phyloP scores from a whole-genome alignment of 2,113 vertebrate genomes.

The Dipodomys spectabilis region DNA sequence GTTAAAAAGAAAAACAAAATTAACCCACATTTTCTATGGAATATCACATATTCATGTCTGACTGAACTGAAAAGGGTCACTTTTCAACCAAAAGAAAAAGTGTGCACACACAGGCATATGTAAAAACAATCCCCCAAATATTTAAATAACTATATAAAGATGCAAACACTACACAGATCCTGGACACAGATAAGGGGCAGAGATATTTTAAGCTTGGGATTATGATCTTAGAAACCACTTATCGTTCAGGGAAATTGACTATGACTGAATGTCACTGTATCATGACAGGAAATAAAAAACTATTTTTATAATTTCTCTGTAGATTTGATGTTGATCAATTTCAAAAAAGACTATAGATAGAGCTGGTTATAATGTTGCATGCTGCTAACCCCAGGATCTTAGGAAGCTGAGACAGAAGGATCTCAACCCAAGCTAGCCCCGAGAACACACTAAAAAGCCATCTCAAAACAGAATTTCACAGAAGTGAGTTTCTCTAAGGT shows the following conservation, averaged over 20 bases:
- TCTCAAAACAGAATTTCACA: not conserved
- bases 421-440: too few species aligned
- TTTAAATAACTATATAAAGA: not conserved
- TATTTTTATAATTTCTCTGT: not conserved
- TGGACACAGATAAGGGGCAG: not conserved
- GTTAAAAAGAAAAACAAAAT: too few species aligned
- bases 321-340: not conserved
- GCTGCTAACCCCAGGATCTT: too few species aligned
- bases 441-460: too few species aligned
- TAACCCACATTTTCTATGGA: too few species aligned
- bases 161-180: not conserved
- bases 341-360: not conserved
- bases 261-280: not conserved
- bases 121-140: not conserved
- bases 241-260: not conserved
- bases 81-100: not conserved
- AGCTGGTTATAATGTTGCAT: too few species aligned
- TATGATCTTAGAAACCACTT: not conserved
- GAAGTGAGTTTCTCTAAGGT: too few species aligned
- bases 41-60: not conserved
- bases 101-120: not conserved
- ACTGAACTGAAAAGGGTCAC: not conserved
- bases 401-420: too few species aligned
- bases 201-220: slow-evolving; percentile 5
- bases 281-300: not conserved